phyloP scores from a whole-genome alignment of 2,888 invertebrate species.

The Stenotaenia linearis region DNA sequence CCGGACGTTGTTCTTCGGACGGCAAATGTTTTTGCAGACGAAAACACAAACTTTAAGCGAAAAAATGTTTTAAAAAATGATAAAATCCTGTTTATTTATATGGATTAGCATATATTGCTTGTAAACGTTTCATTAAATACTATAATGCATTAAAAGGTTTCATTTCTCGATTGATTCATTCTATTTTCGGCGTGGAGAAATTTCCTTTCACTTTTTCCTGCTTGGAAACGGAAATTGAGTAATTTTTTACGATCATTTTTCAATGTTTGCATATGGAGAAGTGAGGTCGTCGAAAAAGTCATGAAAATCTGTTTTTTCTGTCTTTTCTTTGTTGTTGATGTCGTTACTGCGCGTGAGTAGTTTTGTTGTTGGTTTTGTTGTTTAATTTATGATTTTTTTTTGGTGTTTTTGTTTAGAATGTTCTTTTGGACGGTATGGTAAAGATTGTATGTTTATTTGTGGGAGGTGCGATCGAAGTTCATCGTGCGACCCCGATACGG shows the following conservation, averaged over 20 bases:
- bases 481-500: constrained; percentile 5
- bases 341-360: not conserved
- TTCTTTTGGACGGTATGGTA: not conserved
- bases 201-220: constrained; percentile 14
- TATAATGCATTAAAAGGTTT: not conserved
- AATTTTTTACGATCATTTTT: not conserved
- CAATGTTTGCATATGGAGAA: not conserved
- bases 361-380: not conserved
- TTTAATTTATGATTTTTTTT: not conserved
- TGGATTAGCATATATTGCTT: not conserved
- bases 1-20: not conserved
- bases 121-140: not conserved
- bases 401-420: not conserved
- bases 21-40: not conserved
- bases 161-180: not conserved
- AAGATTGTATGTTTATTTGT: not conserved
- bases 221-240: constrained; percentile 10
- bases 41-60: not conserved
- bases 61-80: not conserved
- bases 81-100: not conserved
- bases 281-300: constrained; percentile 5
- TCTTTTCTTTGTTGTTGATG: not conserved
- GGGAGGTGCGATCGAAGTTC: not conserved
- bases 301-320: not conserved
- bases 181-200: constrained; percentile 9